Evolutionary conservation across 2,797 vertebrate species (phyloP).

Genomic region (Chlorospingus flavigularis): DNA sequence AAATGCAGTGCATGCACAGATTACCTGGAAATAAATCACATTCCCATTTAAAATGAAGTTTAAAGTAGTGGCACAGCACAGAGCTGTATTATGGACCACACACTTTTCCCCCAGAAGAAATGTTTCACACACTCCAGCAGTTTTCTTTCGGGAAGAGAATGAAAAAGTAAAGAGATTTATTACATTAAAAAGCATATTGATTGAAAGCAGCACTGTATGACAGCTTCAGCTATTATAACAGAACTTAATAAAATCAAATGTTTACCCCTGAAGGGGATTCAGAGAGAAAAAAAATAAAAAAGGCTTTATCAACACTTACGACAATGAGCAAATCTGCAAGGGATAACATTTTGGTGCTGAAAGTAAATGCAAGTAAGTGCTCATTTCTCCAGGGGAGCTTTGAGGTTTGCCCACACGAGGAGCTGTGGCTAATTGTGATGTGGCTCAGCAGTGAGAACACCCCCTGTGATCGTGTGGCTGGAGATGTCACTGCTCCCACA

Average conservation of each 20-base stretch:
- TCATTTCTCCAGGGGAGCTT: conserved; percentile 28
- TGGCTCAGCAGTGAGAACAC: conserved; percentile 56
- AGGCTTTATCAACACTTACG: conserved; percentile 14
- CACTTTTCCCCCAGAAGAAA: conserved; percentile 61
- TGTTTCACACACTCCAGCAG: conserved; percentile 57
- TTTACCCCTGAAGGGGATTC: conserved; percentile 56
- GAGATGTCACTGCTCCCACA: conserved; percentile 70
- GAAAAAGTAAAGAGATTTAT: conserved; percentile 62
- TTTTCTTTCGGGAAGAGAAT: conserved; percentile 26
- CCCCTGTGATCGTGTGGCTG: conserved; percentile 57
- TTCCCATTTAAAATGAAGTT: conserved; percentile 35
- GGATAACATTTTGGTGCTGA: neutral
- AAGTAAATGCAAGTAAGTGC: conserved; percentile 60
- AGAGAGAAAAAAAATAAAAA: neutral
- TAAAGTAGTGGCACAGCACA: conserved; percentile 18
- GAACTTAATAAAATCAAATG: conserved; percentile 67
- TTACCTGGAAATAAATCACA: conserved; percentile 1
- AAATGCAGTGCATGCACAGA: neutral
- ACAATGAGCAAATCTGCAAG: conserved; percentile 38
- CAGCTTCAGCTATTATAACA: conserved; percentile 39
- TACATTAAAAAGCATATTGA: conserved; percentile 41
- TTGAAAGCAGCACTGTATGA: conserved; percentile 23
- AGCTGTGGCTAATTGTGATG: conserved; percentile 28
- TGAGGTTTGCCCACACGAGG: conserved; percentile 9
- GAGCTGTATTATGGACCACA: neutral